These are phyloP conservation scores for Gadopsis marmoratus DNA, from an alignment of 2,797 vertebrate species.

Conservation along the genomic window DNA sequence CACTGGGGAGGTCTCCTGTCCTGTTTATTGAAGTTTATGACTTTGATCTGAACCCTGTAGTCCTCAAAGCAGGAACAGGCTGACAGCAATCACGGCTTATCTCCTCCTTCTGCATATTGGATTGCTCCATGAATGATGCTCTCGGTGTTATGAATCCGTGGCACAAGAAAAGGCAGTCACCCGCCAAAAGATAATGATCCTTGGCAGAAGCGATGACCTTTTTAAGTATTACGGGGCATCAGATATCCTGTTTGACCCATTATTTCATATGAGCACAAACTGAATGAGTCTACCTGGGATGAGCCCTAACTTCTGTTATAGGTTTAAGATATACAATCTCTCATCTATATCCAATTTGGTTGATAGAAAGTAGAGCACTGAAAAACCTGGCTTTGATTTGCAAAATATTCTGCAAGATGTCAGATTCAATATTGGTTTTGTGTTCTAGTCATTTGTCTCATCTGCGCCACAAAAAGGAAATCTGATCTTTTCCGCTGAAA, in stretches of 20 bases:
- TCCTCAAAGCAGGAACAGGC: conserved; percentile 54
- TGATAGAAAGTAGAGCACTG: background rate
- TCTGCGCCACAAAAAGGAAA: conserved; percentile 1
- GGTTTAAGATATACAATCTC: conserved; percentile 7
- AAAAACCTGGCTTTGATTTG: background rate
- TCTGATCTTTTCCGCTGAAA: background rate
- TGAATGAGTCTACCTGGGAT: conserved; percentile 33
- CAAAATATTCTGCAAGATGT: background rate
- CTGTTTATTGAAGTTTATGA: conserved; percentile 68
- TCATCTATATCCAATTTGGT: background rate
- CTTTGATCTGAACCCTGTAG: conserved; percentile 69
- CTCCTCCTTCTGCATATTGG: conserved; percentile 67
- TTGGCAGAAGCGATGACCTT: conserved; percentile 47
- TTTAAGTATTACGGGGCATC: conserved; percentile 45
- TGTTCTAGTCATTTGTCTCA: background rate
- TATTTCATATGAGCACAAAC: conserved; percentile 47
- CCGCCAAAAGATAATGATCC: conserved; percentile 58
- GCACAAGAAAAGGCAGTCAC: conserved; percentile 51
- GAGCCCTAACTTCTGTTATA: conserved; percentile 9
- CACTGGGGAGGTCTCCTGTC: conserved; percentile 61
- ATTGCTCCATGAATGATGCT: conserved; percentile 66
- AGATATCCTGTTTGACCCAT: conserved; percentile 31
- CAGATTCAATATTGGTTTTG: background rate
- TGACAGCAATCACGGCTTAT: conserved; percentile 72
- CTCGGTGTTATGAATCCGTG: conserved; percentile 58